A percentile compares a stretch with the other conserved stretches of the same genome.
phyloP scores from a whole-genome alignment of 2,888 invertebrate species.

The Rhopalosiphum nymphaeae region DNA sequence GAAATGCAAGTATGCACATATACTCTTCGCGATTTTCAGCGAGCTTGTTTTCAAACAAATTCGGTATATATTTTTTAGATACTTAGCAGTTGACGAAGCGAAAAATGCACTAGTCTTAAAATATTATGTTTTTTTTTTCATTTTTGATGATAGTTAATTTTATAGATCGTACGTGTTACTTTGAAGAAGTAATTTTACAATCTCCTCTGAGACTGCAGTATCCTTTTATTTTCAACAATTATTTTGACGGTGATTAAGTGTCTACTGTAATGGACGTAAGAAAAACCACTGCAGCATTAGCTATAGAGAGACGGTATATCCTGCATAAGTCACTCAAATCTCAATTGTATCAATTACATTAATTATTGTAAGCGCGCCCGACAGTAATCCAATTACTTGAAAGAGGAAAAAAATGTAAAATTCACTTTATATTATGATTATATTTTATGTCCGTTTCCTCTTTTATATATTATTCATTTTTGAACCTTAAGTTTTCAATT shows the following conservation, averaged over 20 bases:
- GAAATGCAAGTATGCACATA: background rate
- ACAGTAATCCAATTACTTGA: constrained; percentile 39
- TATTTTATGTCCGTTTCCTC: background rate
- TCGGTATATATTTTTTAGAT: background rate
- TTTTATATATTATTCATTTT: constrained; percentile 52
- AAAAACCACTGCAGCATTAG: background rate
- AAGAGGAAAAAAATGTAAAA: constrained; percentile 9
- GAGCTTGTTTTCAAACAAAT: background rate
- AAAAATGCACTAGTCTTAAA: background rate
- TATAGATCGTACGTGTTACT: background rate
- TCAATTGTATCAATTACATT: constrained; percentile 36
- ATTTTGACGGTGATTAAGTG: background rate
- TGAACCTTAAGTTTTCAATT: constrained; percentile 56
- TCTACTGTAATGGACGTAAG: background rate
- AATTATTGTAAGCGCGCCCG: constrained; percentile 9
- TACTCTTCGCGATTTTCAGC: background rate
- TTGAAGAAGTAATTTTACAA: background rate
- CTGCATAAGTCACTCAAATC: background rate
- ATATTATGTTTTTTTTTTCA: background rate
- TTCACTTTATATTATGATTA: background rate
- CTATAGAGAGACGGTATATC: background rate
- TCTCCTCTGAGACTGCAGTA: background rate
- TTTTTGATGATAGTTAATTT: background rate
- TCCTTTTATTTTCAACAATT: background rate
- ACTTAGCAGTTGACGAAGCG: background rate